Conservation (phyloP, 2,888 invertebrate genomes). For the Dryocosmus kuriphilus region DNA sequence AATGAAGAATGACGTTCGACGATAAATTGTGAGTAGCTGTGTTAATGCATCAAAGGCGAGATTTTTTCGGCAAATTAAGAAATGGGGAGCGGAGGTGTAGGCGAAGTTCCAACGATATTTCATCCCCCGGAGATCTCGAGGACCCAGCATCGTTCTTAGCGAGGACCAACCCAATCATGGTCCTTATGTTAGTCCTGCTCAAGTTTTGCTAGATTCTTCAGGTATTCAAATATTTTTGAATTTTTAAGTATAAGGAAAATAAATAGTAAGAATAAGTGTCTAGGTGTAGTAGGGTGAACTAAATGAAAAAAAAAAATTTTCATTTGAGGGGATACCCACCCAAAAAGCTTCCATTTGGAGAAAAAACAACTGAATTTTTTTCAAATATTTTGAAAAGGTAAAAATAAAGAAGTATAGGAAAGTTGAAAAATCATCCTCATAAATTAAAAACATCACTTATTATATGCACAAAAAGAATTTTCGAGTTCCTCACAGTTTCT, state of each 20-base stretch:
- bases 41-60: neutral
- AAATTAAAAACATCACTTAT: too few species aligned
- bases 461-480: too few species aligned
- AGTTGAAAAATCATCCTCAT: too few species aligned
- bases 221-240: constrained; percentile 40
- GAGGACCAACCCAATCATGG: constrained; percentile 64
- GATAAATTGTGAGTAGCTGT: neutral
- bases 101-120: constrained; percentile 74
- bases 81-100: constrained; percentile 71
- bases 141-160: constrained; percentile 68
- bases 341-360: too few species aligned
- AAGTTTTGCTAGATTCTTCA: constrained; percentile 47
- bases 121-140: constrained; percentile 73
- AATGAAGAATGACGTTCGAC: neutral
- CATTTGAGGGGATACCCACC: too few species aligned
- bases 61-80: constrained; percentile 39
- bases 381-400: too few species aligned
- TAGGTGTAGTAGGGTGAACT: too few species aligned
- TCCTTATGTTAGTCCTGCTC: constrained; percentile 47
- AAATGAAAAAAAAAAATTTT: too few species aligned
- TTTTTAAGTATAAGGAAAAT: neutral
- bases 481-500: too few species aligned
- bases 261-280: neutral
- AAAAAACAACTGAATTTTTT: too few species aligned
- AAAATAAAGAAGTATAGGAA: too few species aligned